phyloP scores from a whole-genome alignment of 2,888 invertebrate genomes.

The Oligia latruncula region DNA sequence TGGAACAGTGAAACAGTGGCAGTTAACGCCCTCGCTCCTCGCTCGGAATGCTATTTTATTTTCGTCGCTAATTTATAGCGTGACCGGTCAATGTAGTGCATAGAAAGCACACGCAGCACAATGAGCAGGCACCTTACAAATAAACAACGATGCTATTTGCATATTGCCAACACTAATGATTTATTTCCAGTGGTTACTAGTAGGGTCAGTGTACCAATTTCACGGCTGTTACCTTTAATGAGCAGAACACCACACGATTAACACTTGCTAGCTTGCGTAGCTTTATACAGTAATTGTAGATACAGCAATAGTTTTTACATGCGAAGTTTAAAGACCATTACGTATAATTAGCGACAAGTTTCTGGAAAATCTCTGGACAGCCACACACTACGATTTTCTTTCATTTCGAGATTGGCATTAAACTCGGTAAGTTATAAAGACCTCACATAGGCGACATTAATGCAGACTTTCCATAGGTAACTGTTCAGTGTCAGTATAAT shows the following conservation, averaged over 20 bases:
- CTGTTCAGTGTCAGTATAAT: constrained; percentile 21
- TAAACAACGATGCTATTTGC: constrained; percentile 68
- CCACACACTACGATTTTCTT: constrained; percentile 29
- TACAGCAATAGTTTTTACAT: constrained; percentile 17
- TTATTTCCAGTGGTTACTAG: constrained; percentile 59
- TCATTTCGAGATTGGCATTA: constrained; percentile 13
- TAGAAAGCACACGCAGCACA: constrained; percentile 56
- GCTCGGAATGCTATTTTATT: constrained; percentile 80
- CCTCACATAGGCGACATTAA: constrained; percentile 5
- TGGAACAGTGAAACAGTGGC: constrained; percentile 61
- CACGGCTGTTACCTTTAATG: constrained; percentile 54
- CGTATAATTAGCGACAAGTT: constrained; percentile 13
- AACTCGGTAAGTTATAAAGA: constrained; percentile 36
- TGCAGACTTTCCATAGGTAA: constrained; percentile 5
- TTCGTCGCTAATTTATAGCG: constrained; percentile 83
- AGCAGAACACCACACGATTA: constrained; percentile 40
- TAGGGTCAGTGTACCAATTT: constrained; percentile 52
- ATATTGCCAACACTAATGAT: constrained; percentile 61
- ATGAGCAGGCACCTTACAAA: constrained; percentile 69
- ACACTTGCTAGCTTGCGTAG: constrained; percentile 27
- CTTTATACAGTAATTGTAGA: not conserved
- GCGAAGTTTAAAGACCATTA: constrained; percentile 21
- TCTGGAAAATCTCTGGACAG: constrained; percentile 9
- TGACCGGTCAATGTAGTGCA: constrained; percentile 68
- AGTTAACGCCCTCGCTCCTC: constrained; percentile 76